phyloP scores from a whole-genome alignment of 1,140 invertebrate genomes.

The Cryptotermes secundus region DNA sequence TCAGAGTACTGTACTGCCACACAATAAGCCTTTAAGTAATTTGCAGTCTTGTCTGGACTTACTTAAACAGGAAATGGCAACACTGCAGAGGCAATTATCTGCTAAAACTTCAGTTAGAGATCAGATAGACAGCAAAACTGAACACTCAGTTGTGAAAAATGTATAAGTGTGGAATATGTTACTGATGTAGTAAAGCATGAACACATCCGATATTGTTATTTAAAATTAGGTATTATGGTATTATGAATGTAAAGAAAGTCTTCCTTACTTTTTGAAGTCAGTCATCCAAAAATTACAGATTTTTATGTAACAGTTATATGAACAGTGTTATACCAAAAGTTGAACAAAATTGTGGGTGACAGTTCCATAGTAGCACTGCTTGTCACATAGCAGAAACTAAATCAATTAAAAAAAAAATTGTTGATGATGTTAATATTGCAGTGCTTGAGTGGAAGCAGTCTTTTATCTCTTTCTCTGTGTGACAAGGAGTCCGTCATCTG shows the following conservation, averaged over 20 bases:
- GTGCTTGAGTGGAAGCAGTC: no score
- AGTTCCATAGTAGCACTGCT: no score
- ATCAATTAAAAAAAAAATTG: no score
- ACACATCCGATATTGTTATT: background rate
- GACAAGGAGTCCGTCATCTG: no score
- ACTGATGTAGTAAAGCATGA: background rate
- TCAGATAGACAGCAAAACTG: background rate
- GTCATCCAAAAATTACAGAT: background rate
- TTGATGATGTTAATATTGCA: no score
- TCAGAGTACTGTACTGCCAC: conserved; percentile 35
- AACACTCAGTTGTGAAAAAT: background rate
- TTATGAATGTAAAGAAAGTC: background rate
- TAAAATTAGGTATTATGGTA: background rate
- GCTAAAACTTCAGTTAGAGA: conserved; percentile 15
- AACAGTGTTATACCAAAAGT: background rate
- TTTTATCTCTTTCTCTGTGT: no score
- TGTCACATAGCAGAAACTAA: no score
- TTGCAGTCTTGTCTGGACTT: conserved; percentile 31
- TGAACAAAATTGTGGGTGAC: no score
- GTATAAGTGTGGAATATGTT: background rate
- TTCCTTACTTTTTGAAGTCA: background rate
- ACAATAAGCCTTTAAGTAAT: conserved; percentile 33
- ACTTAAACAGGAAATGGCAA: conserved; percentile 32
- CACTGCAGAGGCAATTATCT: conserved; percentile 27
- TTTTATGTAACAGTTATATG: background rate